phyloP scores from a whole-genome alignment of 2,113 vertebrate species.

The Bagarius yarrelli region DNA sequence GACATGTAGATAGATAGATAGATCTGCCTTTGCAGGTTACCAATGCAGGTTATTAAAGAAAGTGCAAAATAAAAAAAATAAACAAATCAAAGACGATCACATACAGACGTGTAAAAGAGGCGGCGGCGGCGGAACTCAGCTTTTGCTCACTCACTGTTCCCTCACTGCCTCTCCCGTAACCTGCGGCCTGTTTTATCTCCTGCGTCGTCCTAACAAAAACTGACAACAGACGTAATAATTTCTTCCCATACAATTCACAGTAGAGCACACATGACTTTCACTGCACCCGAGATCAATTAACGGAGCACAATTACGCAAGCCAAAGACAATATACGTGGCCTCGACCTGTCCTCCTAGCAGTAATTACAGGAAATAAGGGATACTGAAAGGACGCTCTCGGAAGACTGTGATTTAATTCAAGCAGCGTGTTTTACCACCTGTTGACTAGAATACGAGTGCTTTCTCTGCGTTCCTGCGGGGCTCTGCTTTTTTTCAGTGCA shows the following conservation, averaged over 20 bases:
- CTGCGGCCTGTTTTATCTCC: constrained; percentile 28
- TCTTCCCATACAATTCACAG: constrained; percentile 24
- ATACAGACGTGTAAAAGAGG: neutral
- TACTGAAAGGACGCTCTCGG: constrained; percentile 38
- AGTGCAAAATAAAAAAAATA: no score
- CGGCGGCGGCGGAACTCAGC: neutral
- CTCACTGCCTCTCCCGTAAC: constrained; percentile 23
- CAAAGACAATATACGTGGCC: constrained; percentile 34
- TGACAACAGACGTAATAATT: constrained; percentile 41
- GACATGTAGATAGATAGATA: neutral
- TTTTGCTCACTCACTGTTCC: neutral
- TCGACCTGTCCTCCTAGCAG: constrained; percentile 38
- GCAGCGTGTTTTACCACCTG: constrained; percentile 47
- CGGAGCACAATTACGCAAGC: constrained; percentile 33
- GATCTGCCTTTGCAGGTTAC: neutral
- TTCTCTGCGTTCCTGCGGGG: neutral
- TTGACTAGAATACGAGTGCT: constrained; percentile 14
- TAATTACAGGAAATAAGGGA: constrained; percentile 54
- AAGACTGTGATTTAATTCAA: constrained; percentile 34
- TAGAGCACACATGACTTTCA: constrained; percentile 13
- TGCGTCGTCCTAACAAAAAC: constrained; percentile 11
- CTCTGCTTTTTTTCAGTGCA: constrained; percentile 39
- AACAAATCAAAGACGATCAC: neutral
- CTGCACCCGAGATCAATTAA: constrained; percentile 42
- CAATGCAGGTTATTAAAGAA: no score